Conservation (phyloP, 2,888 invertebrate species). For the Nudaria mundana region DNA sequence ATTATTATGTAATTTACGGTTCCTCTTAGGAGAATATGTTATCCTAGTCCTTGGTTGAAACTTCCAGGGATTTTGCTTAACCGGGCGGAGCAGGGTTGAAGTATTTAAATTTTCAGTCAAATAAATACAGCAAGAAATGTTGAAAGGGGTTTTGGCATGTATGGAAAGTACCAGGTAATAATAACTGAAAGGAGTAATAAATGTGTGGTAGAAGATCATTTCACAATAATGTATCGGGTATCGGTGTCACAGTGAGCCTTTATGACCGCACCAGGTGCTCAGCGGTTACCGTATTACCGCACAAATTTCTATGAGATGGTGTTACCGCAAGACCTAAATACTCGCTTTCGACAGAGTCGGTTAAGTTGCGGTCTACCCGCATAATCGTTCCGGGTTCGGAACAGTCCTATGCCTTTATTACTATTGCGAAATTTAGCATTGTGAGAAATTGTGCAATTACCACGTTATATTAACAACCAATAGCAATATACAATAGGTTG, state of each 20-base stretch:
- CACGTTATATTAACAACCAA: no score
- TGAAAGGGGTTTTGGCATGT: no score
- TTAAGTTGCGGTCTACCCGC: conserved; percentile 22
- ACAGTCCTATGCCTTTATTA: conserved; percentile 14
- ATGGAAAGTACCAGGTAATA: not conserved
- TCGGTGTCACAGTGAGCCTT: conserved; percentile 20
- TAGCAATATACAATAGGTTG: no score
- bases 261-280: conserved; percentile 25
- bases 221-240: conserved; percentile 14
- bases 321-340: conserved; percentile 33
- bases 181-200: not conserved
- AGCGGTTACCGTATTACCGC: conserved; percentile 24
- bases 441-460: no score
- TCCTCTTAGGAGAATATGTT: not conserved
- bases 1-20: no score
- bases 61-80: not conserved
- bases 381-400: conserved; percentile 10
- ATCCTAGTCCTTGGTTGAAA: not conserved
- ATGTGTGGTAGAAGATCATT: conserved; percentile 3
- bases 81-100: no score
- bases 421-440: conserved; percentile 13
- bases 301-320: conserved; percentile 28
- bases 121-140: no score
- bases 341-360: conserved; percentile 30
- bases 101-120: no score